Evolutionary conservation across 1,140 invertebrate species (phyloP), one percentile per base, ranked within the genome.

Genomic region (Trinorchestia longiramus): DNA sequence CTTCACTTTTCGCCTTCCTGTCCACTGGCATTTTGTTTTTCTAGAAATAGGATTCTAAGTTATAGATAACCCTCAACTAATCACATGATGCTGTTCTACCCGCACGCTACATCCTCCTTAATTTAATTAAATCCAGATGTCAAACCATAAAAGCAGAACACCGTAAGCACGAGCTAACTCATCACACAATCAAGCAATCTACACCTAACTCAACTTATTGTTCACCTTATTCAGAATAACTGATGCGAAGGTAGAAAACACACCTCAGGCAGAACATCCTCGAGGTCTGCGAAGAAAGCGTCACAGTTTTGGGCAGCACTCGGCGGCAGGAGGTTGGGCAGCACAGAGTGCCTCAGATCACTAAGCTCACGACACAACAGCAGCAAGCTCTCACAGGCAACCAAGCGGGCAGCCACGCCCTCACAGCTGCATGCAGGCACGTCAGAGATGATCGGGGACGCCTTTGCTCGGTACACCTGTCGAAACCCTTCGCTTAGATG

Each of bases 261-360:
- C 43, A 96, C 96, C 96, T 96, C 96, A 36, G 96, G 95, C 43
- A 96, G 96, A 43, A 96, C 95, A 77, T 96, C 96, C 44, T 96
- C 95, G 44, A 96, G 95, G 92, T 95, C 92, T 97, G 98, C 97
- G 97, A 98, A 98, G 97, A 94, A 94, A n/a, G 43, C 44, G 36
- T 94, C 92, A 40, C 43, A 94, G 43, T 43, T 40, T 1, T 47
- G 41, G 4, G 92, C 43, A 40, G 92, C 92, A 45, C 19, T 6
- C 4, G 43, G 8, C 45, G 92, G 92, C 92, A 94, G 44, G 43
- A 94, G 92, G 43, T 19, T 45, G 36, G 92, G 43, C 43, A 94
- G 17, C 6, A 94, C 92, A 36, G 92, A 43, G 36, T 94, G 43
- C 43, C 92, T 44, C 8, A 94, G 43, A 15, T 40, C 43, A 28